Conservation (phyloP, 2,113 vertebrate genomes). For the Dendrocopos noguchii region DNA sequence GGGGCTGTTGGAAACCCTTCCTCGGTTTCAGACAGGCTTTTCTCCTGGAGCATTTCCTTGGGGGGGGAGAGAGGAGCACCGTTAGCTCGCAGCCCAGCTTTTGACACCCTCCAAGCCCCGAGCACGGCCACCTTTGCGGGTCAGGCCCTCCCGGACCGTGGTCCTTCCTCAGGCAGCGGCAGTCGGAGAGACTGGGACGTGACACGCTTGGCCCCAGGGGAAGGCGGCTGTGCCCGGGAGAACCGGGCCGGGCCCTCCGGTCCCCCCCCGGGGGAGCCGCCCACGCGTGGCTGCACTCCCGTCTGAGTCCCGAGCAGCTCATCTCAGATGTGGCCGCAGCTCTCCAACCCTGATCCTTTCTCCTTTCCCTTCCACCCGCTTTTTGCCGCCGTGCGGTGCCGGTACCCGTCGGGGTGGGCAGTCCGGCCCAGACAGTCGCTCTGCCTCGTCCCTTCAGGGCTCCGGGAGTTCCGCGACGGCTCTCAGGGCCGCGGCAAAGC, state of each 20-base stretch:
- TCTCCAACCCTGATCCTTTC: neutral
- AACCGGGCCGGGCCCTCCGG: neutral
- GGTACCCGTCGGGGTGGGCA: neutral
- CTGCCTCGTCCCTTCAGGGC: constrained; percentile 1
- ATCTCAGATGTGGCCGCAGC: neutral
- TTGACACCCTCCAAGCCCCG: too few species aligned
- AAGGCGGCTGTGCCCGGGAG: neutral
- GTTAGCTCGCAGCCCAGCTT: neutral
- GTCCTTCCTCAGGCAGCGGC: neutral
- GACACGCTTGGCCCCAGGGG: neutral
- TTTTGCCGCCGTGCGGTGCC: neutral
- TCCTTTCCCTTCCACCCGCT: neutral
- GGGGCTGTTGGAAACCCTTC: constrained; percentile 85
- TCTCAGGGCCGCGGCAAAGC: neutral
- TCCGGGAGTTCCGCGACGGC: neutral
- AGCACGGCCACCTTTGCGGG: neutral
- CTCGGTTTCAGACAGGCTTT: constrained; percentile 89
- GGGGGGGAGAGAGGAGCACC: neutral
- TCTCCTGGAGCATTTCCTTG: constrained; percentile 98
- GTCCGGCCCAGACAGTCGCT: neutral
- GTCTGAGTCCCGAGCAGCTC: neutral
- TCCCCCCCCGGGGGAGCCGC: neutral
- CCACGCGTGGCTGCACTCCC: neutral
- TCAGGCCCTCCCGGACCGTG: neutral
- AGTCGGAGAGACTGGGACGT: neutral